phyloP scores from a whole-genome alignment of 2,113 vertebrate species.

The Andinoacara biseriatus region DNA sequence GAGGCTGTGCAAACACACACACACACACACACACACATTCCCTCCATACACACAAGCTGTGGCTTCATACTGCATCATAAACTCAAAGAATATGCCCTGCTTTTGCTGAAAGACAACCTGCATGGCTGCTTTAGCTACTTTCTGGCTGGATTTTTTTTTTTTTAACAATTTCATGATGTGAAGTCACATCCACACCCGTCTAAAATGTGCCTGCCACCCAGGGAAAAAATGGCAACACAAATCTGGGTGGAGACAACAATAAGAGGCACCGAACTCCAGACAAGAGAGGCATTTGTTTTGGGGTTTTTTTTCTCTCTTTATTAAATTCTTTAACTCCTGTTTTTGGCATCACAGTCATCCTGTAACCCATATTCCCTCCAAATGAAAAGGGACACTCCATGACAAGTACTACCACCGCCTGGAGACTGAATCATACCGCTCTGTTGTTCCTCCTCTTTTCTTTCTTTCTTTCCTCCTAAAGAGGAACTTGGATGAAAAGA shows the following conservation, averaged over 20 bases:
- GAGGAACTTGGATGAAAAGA: constrained; percentile 76
- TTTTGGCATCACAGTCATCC: constrained; percentile 48
- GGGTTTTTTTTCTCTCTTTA: background rate
- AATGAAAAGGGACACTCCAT: constrained; percentile 75
- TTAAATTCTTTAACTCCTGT: constrained; percentile 35
- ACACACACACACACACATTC: constrained; percentile 26
- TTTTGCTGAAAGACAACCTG: constrained; percentile 33
- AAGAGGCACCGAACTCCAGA: constrained; percentile 32
- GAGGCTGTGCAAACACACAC: constrained; percentile 48
- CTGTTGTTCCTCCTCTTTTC: constrained; percentile 47
- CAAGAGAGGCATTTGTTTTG: background rate
- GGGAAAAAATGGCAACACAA: constrained; percentile 23
- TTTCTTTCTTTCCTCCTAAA: constrained; percentile 49
- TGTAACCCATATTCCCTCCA: constrained; percentile 61
- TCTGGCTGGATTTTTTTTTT: background rate
- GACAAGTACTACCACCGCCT: constrained; percentile 68
- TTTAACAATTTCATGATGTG: constrained; percentile 32
- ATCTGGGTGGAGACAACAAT: constrained; percentile 44
- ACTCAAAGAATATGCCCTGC: constrained; percentile 24
- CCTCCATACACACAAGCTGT: constrained; percentile 18
- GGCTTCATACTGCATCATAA: constrained; percentile 22
- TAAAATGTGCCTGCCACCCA: constrained; percentile 43
- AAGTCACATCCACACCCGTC: constrained; percentile 57
- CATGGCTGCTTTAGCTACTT: constrained; percentile 25
- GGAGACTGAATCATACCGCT: constrained; percentile 67